Base-by-base conservation (phyloP, 2,113 vertebrate genomes). In the Symphodus melops region DNA sequence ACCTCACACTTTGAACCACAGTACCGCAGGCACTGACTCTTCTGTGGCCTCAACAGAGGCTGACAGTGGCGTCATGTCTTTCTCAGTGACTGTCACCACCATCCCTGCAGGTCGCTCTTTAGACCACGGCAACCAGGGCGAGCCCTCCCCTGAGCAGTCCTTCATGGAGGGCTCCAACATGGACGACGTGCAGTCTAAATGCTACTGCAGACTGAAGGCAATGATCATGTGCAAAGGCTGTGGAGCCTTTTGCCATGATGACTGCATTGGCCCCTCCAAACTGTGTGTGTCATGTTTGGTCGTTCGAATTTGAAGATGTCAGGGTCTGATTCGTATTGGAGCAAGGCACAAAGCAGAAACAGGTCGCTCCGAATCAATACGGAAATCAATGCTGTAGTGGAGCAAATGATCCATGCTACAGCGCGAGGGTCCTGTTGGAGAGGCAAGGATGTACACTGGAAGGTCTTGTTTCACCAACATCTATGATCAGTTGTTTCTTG, bases 171-270 rank as follows among this genome's bases (percentile, higher is more conserved):
- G 94, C 52, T 78, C 88, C 83, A 75, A 70, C 85, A 54, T 95
- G 86, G 96, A 98, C 89, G 95, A 96, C 3, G 86, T 96, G 0
- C 96, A 97, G 71, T 96, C 98, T 8, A 97, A 97, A 70, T 99
- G 98, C 81, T 99, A 99, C 93, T 99, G 98, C 89, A 94, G 97
- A 39, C 95, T 99, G 84, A 99, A 99, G 95, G 98, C 98, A 67
- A 99, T 99, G 98, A 99, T 99, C 93, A 96, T 99, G 95, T 99
- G 97, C 92, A 96, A 97, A 88, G 98, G 98, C 36, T 99, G 98
- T 0, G 98, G 98, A 0, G 98, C 98, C 64, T 99, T 99, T 88
- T 99, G 98, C 93, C 98, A 99, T 0, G 96, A 99, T 5, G 97
- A 99, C 77, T 99, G 98, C 93, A 99, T 99, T 0, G 97, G 98